Evolutionary conservation across 2,888 invertebrate species (phyloP).

Genomic region (Cordilura impudica): DNA sequence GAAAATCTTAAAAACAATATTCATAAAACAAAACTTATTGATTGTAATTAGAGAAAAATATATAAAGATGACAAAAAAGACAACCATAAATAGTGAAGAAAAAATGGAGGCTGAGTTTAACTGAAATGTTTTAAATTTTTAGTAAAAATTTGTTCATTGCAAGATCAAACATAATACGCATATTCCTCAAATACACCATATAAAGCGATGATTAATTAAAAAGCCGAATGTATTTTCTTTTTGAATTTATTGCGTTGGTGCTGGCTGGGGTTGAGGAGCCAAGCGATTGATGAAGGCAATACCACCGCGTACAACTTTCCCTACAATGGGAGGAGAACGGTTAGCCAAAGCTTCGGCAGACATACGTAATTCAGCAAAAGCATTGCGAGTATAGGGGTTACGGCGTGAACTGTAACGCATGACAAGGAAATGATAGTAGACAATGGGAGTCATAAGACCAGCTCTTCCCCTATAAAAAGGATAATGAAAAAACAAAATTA

Average conservation of each 20-base stretch:
- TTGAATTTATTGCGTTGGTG: slow-evolving; percentile 65
- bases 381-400: slow-evolving; percentile 96
- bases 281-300: slow-evolving; percentile 87
- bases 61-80: not conserved
- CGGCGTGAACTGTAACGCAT: slow-evolving; percentile 95
- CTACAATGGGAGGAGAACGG: slow-evolving; percentile 83
- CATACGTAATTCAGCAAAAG: slow-evolving; percentile 92
- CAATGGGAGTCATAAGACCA: slow-evolving; percentile 93
- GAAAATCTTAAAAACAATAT: not conserved
- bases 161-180: not conserved
- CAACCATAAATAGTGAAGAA: slow-evolving; percentile 18
- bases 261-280: slow-evolving; percentile 82
- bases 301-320: slow-evolving; percentile 80
- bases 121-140: slow-evolving; percentile 24
- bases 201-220: slow-evolving; percentile 40
- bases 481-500: not conserved
- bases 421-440: slow-evolving; percentile 97
- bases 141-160: slow-evolving; percentile 27
- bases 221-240: not conserved
- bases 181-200: slow-evolving; percentile 30
- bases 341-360: slow-evolving; percentile 85
- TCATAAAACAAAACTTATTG: slow-evolving; percentile 14
- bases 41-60: not conserved
- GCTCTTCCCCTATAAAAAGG: slow-evolving; percentile 86
- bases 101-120: not conserved